Evolutionary conservation across 2,888 invertebrate species (phyloP).

Genomic region (Ormyrus nitidulus): DNA sequence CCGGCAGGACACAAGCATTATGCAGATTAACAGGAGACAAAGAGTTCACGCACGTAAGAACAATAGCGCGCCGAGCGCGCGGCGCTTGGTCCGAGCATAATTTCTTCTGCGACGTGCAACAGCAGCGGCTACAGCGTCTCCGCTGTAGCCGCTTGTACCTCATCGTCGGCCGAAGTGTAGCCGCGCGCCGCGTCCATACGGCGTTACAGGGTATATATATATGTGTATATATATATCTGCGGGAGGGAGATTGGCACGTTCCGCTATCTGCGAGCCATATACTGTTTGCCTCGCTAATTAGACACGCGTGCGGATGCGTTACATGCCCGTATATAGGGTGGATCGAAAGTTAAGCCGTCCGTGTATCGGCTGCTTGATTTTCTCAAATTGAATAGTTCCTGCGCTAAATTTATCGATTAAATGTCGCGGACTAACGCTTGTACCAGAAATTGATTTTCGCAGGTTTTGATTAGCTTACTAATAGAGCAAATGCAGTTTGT

Average conservation of each 20-base stretch:
- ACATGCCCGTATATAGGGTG: conserved; percentile 17
- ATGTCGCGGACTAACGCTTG: too few relatives aligned
- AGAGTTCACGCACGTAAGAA: background rate
- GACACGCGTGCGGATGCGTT: conserved; percentile 60
- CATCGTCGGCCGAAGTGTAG: background rate
- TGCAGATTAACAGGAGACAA: too few relatives aligned
- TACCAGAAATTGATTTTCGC: too few relatives aligned
- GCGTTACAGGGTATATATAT: background rate
- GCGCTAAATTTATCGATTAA: too few relatives aligned
- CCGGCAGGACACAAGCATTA: too few relatives aligned
- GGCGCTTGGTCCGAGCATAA: conserved; percentile 14
- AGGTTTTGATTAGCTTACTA: too few relatives aligned
- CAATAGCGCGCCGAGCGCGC: conserved; percentile 16
- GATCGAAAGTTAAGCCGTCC: conserved; percentile 11
- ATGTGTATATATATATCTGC: background rate
- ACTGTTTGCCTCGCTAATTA: conserved; percentile 72
- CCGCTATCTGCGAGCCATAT: conserved; percentile 35
- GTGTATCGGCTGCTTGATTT: background rate
- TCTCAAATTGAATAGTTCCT: too few relatives aligned
- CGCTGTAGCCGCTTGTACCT: background rate
- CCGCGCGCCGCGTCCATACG: conserved; percentile 1
- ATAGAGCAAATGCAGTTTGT: too few relatives aligned
- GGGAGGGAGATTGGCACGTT: conserved; percentile 8
- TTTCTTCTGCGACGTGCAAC: conserved; percentile 45
- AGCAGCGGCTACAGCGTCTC: conserved; percentile 22